Conservation (phyloP, 2,797 vertebrate species). For the Oreonectes daqikongensis region DNA sequence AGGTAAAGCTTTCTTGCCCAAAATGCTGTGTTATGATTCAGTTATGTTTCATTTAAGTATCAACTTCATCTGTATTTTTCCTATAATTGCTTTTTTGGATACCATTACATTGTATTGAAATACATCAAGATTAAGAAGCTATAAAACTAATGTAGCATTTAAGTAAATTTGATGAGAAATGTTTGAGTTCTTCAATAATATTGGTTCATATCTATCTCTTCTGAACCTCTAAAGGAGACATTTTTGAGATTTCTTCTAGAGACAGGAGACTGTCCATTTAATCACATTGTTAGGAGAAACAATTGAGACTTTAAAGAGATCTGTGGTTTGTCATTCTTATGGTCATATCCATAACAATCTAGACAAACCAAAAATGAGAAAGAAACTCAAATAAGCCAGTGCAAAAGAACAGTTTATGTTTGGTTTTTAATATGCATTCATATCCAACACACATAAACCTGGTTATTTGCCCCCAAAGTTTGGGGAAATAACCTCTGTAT, state of each 20-base stretch:
- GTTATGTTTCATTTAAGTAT: too few relatives aligned
- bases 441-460: constrained; percentile 27
- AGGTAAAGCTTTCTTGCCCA: too few relatives aligned
- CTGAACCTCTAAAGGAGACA: not conserved
- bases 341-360: not conserved
- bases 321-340: not conserved
- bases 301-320: not conserved
- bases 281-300: not conserved
- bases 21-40: too few relatives aligned
- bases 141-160: too few relatives aligned
- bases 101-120: too few relatives aligned
- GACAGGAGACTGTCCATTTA: not conserved
- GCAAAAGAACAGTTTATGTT: constrained; percentile 5
- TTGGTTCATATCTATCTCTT: too few relatives aligned
- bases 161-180: too few relatives aligned
- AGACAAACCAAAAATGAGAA: not conserved
- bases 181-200: too few relatives aligned
- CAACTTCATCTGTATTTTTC: too few relatives aligned
- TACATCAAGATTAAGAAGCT: too few relatives aligned
- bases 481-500: constrained; percentile 57
- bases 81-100: too few relatives aligned
- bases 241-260: not conserved
- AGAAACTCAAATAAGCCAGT: constrained; percentile 6
- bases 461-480: constrained; percentile 52
- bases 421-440: constrained; percentile 19